Base-by-base conservation (phyloP, 2,797 vertebrate species). In the Emydoidea blandingii region DNA sequence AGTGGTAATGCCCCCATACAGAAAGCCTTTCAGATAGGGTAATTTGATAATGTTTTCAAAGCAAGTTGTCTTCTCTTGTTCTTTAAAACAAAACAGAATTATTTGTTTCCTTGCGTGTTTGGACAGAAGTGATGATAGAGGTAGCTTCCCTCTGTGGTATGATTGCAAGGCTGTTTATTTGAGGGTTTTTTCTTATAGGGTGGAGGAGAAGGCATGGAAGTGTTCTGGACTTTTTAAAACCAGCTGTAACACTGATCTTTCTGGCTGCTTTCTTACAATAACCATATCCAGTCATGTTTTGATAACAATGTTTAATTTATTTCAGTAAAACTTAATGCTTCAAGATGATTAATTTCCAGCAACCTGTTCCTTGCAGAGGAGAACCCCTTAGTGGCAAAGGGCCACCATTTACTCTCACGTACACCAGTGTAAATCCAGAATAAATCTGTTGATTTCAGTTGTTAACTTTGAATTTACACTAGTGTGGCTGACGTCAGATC, bases 381-480 rank as follows among this genome's bases (percentile, higher is more conserved):
- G 91, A 93, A 79, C 0, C 0, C 0, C 91, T 89, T 88, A 68
- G 34, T 37, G 9, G 27, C 18, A 16, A n/a, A 21, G 25, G 6
- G 2, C 3, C 10, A 91, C 16, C 78, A 91, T 92, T 62, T 1
- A 0, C 27, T 81, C 5, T 81, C 65, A 86, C 2, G 56, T 65
- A 29, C 21, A 19, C 14, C 0, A 3, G 1, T 86, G 14, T 54
- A 76, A 79, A 85, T 93, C 53, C 53, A 85, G 79, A 89, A 10
- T 44, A 93, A 57, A 23, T 4, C 18, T 74, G 19, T 41, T 86
- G 1, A 0, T 85, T 93, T 81, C 6, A 2, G 19, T 37, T 6
- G 53, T 47, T 93, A 76, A 54, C 27, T 92, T 81, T 49, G 15
- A 27, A 79, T 88, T 88, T 79, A 85, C 89, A 53, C 31, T 76